Evolutionary conservation across 30 jellyfish, hydroid and myxozoan genomes (phyloP).

Genomic region (Hydra vulgaris): DNA sequence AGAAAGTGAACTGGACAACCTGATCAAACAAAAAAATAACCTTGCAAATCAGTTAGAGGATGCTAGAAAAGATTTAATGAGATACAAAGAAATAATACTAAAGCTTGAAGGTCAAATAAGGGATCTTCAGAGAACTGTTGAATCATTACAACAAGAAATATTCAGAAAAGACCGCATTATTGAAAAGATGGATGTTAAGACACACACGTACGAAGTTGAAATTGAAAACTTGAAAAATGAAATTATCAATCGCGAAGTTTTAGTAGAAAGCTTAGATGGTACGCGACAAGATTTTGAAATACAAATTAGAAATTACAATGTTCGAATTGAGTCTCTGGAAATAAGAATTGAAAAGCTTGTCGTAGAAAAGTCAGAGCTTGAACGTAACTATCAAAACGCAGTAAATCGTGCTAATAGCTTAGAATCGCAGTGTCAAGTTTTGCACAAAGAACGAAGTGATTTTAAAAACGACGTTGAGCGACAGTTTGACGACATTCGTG

Average conservation of each 20-base stretch:
- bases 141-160: constrained; percentile 67
- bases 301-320: constrained; percentile 40
- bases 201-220: constrained; percentile 52
- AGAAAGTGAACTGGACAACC: constrained; percentile 55
- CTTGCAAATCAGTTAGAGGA: constrained; percentile 50
- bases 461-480: constrained; percentile 62
- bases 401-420: constrained; percentile 32
- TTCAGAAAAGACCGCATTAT: constrained; percentile 71
- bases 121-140: constrained; percentile 75
- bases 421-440: constrained; percentile 61
- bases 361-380: constrained; percentile 62
- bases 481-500: constrained; percentile 47
- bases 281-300: constrained; percentile 63
- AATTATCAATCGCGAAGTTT: constrained; percentile 59
- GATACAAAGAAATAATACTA: constrained; percentile 58
- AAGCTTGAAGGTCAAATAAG: constrained; percentile 79
- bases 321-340: constrained; percentile 48
- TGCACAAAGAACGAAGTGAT: constrained; percentile 52
- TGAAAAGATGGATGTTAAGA: constrained; percentile 53
- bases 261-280: constrained; percentile 73
- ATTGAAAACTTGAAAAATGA: constrained; percentile 74
- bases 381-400: constrained; percentile 60
- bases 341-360: constrained; percentile 64
- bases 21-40: constrained; percentile 45
- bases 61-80: constrained; percentile 55